Base-by-base conservation (phyloP, 2,113 vertebrate species). In the Lepus americanus region DNA sequence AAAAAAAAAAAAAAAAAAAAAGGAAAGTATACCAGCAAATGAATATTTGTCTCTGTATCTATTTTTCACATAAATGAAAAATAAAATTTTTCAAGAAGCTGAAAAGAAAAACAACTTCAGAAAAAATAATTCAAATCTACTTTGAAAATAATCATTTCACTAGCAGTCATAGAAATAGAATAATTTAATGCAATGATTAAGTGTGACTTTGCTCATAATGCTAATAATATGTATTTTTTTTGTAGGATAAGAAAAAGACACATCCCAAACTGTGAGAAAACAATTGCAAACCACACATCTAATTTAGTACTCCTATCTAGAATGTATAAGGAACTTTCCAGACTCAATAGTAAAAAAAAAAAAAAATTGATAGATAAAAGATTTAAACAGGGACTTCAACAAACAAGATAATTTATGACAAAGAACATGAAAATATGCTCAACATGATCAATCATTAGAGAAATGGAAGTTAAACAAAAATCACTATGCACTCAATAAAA, bases 391-490 rank as follows among this genome's bases (percentile, higher is more conserved):
- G 82, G 49, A 59, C 13, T 14, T 90, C 67, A 59, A 55, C 3
- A 49, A 87, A 92, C 10, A 53, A 96, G 67, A 91, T 23, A 89
- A 69, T 39, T 39, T 14, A 59, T 11, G 22, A 8, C 61, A 94
- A 87, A 88, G 82, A 67, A 55, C 9, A 27, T 27, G 9, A 76
- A 72, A 76, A 83, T 17, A 82, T 87, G 49, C 12, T 70, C 17
- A 44, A 36, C 2, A 9, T 90, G 13, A 33, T 73, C 36, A 78
- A 9, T 74, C 64, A 80, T 49, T 19, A 83, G n/a, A 17, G 33
- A 83, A 89, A 69, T 72, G 4, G 22, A 87, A 51, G 74, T 69
- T 79, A 70, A 77, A 91, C 16, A 95, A 17, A 92, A 74, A 61
- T 2, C 25, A 83, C 11, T 73, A 13, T 25, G 66, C 6, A 23